Conservation (phyloP, 2,797 vertebrate genomes). For the Sciurus vulgaris region DNA sequence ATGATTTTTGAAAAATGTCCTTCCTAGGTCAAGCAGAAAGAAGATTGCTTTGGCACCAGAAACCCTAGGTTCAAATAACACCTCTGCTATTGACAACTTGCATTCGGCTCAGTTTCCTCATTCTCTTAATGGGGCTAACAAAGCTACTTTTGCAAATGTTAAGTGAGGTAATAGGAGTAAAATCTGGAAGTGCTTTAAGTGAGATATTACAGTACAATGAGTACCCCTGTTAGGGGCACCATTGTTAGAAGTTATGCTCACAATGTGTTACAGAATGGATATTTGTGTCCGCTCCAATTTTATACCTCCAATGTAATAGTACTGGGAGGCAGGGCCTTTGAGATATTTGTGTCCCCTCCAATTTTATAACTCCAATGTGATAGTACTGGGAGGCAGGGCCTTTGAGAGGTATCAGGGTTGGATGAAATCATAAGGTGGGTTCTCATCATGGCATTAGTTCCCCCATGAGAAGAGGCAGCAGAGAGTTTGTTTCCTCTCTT, state of each 20-base stretch:
- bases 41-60: not conserved
- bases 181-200: not conserved
- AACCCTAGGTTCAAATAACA: not conserved
- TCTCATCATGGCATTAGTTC: no score
- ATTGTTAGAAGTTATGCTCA: not conserved
- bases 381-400: not conserved
- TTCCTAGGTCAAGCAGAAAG: not conserved
- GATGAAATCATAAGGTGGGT: not conserved
- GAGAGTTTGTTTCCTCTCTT: not conserved
- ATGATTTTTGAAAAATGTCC: not conserved
- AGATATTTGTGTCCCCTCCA: not conserved
- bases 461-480: not conserved
- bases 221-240: not conserved
- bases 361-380: not conserved
- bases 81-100: not conserved
- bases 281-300: not conserved
- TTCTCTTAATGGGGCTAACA: not conserved
- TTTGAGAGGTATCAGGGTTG: not conserved
- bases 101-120: not conserved
- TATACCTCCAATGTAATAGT: fast-evolving
- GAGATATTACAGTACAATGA: not conserved
- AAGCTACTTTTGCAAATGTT: not conserved
- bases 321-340: not conserved
- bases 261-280: not conserved
- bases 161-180: not conserved